Conservation (phyloP, 2,113 vertebrate genomes). For the Gambusia affinis region DNA sequence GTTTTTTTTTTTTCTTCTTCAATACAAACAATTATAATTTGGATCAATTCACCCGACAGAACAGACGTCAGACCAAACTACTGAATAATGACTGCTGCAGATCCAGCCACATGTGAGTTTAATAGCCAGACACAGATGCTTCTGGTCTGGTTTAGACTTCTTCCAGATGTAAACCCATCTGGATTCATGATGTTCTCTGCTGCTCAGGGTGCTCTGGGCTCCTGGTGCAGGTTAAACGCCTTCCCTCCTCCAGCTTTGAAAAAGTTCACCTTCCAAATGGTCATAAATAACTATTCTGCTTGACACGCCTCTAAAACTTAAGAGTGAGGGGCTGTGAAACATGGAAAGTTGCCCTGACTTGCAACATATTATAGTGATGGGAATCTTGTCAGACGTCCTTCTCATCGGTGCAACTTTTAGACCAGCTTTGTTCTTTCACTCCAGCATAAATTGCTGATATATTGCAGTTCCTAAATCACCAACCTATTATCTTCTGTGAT, state of each 20-base stretch:
- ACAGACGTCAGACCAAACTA: slow-evolving; percentile 8
- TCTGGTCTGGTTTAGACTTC: slow-evolving; percentile 17
- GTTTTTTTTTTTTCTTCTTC: slow-evolving; percentile 2
- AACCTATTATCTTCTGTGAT: background rate
- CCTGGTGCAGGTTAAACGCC: slow-evolving; percentile 25
- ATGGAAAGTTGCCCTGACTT: background rate
- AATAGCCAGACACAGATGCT: slow-evolving; percentile 17
- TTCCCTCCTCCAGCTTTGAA: slow-evolving; percentile 12
- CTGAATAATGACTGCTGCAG: slow-evolving; percentile 13
- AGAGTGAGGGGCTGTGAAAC: slow-evolving; percentile 13
- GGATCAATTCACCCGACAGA: slow-evolving; percentile 24
- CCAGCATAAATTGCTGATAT: background rate
- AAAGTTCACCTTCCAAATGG: slow-evolving; percentile 24
- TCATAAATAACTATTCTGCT: slow-evolving; percentile 26
- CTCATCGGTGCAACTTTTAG: background rate
- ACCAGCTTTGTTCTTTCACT: background rate
- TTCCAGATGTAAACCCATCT: slow-evolving; percentile 42
- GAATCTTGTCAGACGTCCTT: slow-evolving; percentile 1
- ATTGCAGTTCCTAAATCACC: background rate
- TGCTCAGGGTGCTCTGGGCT: slow-evolving; percentile 17
- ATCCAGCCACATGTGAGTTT: slow-evolving; percentile 18
- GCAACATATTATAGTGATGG: background rate
- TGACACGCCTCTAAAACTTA: slow-evolving; percentile 16
- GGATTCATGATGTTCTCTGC: slow-evolving; percentile 23
- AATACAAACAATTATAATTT: background rate